Percentiles rank a stretch among this genome's conserved stretches.
These are phyloP conservation scores for Rhea americana DNA, from an alignment of 2,113 vertebrate genomes.

Conservation along the genomic window DNA sequence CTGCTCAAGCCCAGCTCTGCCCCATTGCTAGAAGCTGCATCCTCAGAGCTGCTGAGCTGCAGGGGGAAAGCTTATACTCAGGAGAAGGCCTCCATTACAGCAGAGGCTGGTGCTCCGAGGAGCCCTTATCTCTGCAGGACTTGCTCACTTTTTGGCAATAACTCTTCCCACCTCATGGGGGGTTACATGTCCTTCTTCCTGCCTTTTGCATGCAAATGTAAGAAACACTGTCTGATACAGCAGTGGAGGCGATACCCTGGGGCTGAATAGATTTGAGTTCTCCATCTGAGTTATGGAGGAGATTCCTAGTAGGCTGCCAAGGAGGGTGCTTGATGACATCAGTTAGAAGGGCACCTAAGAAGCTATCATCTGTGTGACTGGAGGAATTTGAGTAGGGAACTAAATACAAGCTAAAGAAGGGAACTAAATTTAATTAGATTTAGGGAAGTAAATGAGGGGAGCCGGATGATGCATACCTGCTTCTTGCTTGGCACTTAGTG, in stretches of 20 bases:
- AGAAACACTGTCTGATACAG: neutral
- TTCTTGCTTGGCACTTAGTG: neutral
- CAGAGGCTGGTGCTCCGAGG: too few species aligned
- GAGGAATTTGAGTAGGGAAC: neutral
- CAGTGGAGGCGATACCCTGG: neutral
- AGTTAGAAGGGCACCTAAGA: neutral
- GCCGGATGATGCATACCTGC: neutral
- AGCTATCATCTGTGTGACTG: neutral
- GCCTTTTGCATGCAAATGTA: neutral
- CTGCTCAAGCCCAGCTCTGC: neutral
- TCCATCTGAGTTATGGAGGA: neutral
- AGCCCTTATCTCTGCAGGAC: too few species aligned
- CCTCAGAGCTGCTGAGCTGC: too few species aligned
- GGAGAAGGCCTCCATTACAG: too few species aligned
- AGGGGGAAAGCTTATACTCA: too few species aligned
- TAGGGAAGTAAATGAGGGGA: neutral
- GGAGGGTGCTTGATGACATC: neutral
- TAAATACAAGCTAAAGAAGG: neutral
- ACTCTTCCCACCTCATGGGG: too few species aligned
- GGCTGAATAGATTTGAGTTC: neutral
- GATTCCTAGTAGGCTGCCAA: neutral
- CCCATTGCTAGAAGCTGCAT: too few species aligned
- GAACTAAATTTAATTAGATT: neutral
- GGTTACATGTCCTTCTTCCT: too few species aligned
- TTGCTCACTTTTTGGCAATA: too few species aligned